These are phyloP conservation scores for Megalopta genalis DNA, from an alignment of 1,140 invertebrate genomes.

Conservation along the genomic window DNA sequence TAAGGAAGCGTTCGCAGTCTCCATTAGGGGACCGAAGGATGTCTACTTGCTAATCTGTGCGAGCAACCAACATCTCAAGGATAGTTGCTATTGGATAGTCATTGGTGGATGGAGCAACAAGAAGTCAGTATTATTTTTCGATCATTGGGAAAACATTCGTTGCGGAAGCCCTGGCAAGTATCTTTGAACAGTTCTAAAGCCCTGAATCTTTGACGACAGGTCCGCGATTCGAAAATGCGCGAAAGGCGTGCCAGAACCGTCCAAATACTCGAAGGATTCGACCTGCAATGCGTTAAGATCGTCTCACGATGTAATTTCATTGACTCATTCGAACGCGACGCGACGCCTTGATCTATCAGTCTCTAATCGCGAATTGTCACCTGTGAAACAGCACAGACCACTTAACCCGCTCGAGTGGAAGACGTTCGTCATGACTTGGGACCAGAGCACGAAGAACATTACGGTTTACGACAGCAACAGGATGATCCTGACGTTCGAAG, in stretches of 20 bases:
- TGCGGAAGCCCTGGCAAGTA: too few relatives aligned
- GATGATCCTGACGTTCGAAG: conserved; percentile 23
- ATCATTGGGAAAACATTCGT: too few relatives aligned
- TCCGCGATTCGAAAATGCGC: conserved; percentile 51
- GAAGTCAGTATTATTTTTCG: too few relatives aligned
- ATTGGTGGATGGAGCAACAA: conserved; percentile 57
- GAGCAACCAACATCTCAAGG: not conserved
- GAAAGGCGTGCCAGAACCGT: conserved; percentile 16
- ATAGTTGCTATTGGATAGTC: conserved; percentile 59
- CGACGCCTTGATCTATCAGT: too few relatives aligned
- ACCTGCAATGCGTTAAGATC: not conserved
- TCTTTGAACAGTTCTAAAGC: too few relatives aligned
- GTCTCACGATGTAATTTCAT: conserved; percentile 1
- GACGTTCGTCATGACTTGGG: conserved; percentile 54
- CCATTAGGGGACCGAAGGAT: conserved; percentile 32
- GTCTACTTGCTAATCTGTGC: conserved; percentile 51
- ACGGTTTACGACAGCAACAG: conserved; percentile 40
- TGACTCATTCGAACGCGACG: not conserved
- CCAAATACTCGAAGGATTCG: accelerated
- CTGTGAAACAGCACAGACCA: conserved; percentile 19
- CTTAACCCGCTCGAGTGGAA: conserved; percentile 51
- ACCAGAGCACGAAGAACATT: conserved; percentile 13
- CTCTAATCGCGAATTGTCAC: not conserved
- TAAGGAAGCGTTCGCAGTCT: conserved; percentile 33
- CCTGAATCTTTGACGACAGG: too few relatives aligned